Base-by-base conservation (phyloP, 2,113 vertebrate genomes). In the Melospiza georgiana region DNA sequence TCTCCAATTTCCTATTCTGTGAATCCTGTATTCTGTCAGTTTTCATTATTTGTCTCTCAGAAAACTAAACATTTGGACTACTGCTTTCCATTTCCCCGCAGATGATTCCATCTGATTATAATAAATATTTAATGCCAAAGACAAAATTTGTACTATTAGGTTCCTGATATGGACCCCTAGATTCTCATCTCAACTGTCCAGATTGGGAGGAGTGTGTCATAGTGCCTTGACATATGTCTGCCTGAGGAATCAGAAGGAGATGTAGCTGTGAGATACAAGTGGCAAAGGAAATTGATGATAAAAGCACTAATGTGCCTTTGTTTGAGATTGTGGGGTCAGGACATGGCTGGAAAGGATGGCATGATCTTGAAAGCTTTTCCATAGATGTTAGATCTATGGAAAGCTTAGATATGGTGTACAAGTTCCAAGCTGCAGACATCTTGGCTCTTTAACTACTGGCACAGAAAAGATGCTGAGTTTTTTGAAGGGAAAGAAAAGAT, bases 261-360 rank as follows among this genome's bases (percentile, higher is more conserved):
- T 28, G 9, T 23, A 57, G 3, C 35, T 74, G 18, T 74, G 61
- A 14, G 21, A 54, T 74, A 15, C 15, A 57, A n/a, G 20, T 33
- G 4, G 14, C 4, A 85, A 46, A 82, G 17, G 35, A 83, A 89
- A 58, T 5, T 39, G 15, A 9, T 33, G 4, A 48, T 49, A 27
- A 62, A 85, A 75, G 4, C 10, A 57, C 9, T 37, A 24, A 57
- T 39, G n/a, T 48, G 9, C 3, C 37, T 52, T 68, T 88, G 1
- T 12, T 91, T 25, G 33, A 85, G 23, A 69, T 39, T n/a, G 4
- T 48, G 6, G 3, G 13, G 13, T 43, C 61, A 74, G 22, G 37
- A 85, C 12, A 28, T 2, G 18, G 20, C 9, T 0, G 0, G 23
- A 82, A 23, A 82, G 20, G 23, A 31, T 39, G 15, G 2, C 44